Base-by-base conservation (phyloP, 1,140 invertebrate genomes). In the Rhagoletis pomonella region DNA sequence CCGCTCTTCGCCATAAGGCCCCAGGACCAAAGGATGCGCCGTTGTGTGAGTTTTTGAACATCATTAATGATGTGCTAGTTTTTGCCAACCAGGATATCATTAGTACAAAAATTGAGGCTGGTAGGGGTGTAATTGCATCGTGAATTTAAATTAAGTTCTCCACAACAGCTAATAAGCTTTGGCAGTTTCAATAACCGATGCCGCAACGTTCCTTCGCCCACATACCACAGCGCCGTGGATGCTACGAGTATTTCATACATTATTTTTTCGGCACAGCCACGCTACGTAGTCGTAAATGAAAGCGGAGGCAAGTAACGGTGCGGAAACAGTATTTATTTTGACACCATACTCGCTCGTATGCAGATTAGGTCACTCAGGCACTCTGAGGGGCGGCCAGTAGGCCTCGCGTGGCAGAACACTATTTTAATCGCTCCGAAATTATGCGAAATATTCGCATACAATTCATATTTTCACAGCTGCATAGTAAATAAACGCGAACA, bases 401-500 rank as follows among this genome's bases (percentile, higher is more conserved):
- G 44, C 47, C 12, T 58, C 14, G 47, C 67, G 55, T n/a, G 44
- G 73, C 17, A 81, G 44, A 55, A 55, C 73, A n/a, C 73, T 7
- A 55, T 55, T 81, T 55, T 81, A 81, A 55, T 55, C 73, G n/a
- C 17, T 81, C n/a, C 73, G 47, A 81, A 81, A 55, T 81, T 81
- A 81, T 50, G 73, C 73, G 73, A 19, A 55, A 55, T 81, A 81
- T 81, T 81, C 73, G 50, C 44, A 81, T 19, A 55, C 44, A 58
- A 44, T 55, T 50, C 44, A 81, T 55, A 81, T 81, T 81, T 81
- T 81, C 44, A 81, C 73, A 81, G 73, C 47, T 81, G 73, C 73
- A 19, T 50, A 81, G 44, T 81, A 81, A 42, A 81, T 81, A 81
- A 73, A 44, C 67, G 67, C 47, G 17, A 4, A 10, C 47, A 81